These are phyloP conservation scores for Hyposoter didymator DNA, from an alignment of 2,888 invertebrate species.

Conservation along the genomic window DNA sequence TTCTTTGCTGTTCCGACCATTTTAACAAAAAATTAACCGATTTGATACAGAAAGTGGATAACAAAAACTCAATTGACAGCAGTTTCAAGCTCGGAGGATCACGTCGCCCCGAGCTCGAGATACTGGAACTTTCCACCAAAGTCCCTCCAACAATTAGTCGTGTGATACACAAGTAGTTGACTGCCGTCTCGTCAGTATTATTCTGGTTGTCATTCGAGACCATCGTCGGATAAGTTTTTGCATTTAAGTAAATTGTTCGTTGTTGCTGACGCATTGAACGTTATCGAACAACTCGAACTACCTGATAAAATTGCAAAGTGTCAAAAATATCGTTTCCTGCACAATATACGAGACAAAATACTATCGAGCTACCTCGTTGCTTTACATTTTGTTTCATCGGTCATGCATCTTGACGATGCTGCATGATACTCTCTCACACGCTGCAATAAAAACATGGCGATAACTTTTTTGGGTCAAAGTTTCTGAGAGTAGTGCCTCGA, in stretches of 20 bases:
- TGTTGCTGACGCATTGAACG: too few species aligned
- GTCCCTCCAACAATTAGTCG: not conserved
- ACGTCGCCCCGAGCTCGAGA: not conserved
- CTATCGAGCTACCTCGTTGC: too few species aligned
- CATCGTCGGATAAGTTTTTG: not conserved
- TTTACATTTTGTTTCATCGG: too few species aligned
- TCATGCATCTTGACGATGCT: too few species aligned
- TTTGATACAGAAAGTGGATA: slow-evolving; percentile 18
- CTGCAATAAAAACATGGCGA: too few species aligned
- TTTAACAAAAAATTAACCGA: slow-evolving; percentile 8
- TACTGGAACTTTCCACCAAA: not conserved
- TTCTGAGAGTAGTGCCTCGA: not conserved
- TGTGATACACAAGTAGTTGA: not conserved
- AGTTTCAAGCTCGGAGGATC: slow-evolving; percentile 5
- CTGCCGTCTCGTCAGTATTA: not conserved
- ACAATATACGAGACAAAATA: too few species aligned
- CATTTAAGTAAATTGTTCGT: not conserved
- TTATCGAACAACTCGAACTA: too few species aligned
- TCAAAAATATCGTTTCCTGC: too few species aligned
- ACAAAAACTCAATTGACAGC: slow-evolving; percentile 11
- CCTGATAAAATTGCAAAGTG: too few species aligned
- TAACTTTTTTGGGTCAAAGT: too few species aligned
- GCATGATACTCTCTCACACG: too few species aligned
- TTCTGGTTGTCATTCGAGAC: not conserved
- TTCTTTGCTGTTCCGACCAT: not conserved